Base-by-base conservation (phyloP, 2,888 invertebrate species). In the Allygus modestus region DNA sequence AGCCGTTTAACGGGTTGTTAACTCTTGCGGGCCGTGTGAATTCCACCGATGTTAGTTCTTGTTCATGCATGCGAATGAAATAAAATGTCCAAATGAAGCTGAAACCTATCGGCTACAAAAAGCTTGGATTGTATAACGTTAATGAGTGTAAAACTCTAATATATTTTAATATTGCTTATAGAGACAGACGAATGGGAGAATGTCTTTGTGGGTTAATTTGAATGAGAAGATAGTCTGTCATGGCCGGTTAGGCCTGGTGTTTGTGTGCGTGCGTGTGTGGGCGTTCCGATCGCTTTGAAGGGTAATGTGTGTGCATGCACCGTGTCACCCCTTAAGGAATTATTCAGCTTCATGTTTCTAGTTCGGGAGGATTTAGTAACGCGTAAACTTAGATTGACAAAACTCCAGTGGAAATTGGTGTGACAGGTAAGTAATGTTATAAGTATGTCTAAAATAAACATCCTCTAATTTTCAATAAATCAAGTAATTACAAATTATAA, bases 131-230 rank as follows among this genome's bases (percentile, higher is more conserved):
- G 73, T 41, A 41, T 7, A 73, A 41, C 7, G 15, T 41, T 43
- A 41, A 43, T 73, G 73, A 73, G 65, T 17, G 58, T 58, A 58
- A 58, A 58, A 51, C 51, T n/a, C n/a, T n/a, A 4, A 4, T 51
- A 15, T 5, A 37, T 51, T 51, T 58, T 69, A 33, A 73, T 37
- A 11, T 31, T 33, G 1, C 28, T 2, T n/a, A 28, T 7, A 77
- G 43, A 73, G 73, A 73, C 43, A 43, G 46, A 75, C 77, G 31
- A 11, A 51, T 77, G 46, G 15, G 15, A 4, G 71, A 28, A 41
- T 79, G 79, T 79, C 79, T 79, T 79, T 79, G 79, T 79, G 79
- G 79, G 77, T 46, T 77, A 77, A 77, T 77, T 51, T 23, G 77
- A 23, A 46, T 51, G 77, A 28, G 51, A 51, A 28, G 77, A 51